Conservation (phyloP, 2,797 vertebrate genomes). For the Myotis myotis region DNA sequence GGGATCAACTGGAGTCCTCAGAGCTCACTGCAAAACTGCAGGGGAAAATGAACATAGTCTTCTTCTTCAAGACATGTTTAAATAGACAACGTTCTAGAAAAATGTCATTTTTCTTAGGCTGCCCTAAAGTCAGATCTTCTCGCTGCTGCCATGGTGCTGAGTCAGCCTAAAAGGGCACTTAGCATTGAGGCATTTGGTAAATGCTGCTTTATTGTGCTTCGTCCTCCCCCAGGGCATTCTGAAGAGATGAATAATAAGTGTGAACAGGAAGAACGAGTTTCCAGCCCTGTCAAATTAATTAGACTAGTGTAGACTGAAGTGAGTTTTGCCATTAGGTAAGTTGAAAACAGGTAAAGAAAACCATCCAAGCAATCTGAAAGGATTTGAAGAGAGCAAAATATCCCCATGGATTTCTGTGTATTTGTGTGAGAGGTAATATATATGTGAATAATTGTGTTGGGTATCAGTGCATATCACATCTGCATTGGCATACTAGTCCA, state of each 20-base stretch:
- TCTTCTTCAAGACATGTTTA: constrained; percentile 70
- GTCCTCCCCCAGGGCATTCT: constrained; percentile 77
- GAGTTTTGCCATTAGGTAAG: constrained; percentile 79
- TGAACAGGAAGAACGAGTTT: constrained; percentile 84
- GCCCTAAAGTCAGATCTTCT: constrained; percentile 78
- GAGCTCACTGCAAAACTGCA: constrained; percentile 63
- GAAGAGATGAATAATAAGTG: constrained; percentile 83
- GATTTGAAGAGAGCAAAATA: constrained; percentile 33
- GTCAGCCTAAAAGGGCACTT: constrained; percentile 81
- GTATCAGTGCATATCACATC: neutral
- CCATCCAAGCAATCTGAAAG: constrained; percentile 68
- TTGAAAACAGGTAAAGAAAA: constrained; percentile 78
- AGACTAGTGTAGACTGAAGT: constrained; percentile 78
- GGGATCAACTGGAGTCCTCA: constrained; percentile 51
- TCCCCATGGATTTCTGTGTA: neutral
- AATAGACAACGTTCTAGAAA: constrained; percentile 75
- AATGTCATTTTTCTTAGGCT: constrained; percentile 79
- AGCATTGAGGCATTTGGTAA: constrained; percentile 76
- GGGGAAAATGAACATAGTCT: constrained; percentile 43
- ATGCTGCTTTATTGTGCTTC: constrained; percentile 76
- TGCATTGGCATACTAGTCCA: neutral
- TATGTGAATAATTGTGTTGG: neutral
- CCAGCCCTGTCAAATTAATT: constrained; percentile 85
- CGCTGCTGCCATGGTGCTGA: constrained; percentile 68
- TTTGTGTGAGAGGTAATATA: neutral